Evolutionary conservation across 2,888 invertebrate genomes (phyloP), one percentile per base, ranked within the genome.

Genomic region (Charanyca ferruginea): DNA sequence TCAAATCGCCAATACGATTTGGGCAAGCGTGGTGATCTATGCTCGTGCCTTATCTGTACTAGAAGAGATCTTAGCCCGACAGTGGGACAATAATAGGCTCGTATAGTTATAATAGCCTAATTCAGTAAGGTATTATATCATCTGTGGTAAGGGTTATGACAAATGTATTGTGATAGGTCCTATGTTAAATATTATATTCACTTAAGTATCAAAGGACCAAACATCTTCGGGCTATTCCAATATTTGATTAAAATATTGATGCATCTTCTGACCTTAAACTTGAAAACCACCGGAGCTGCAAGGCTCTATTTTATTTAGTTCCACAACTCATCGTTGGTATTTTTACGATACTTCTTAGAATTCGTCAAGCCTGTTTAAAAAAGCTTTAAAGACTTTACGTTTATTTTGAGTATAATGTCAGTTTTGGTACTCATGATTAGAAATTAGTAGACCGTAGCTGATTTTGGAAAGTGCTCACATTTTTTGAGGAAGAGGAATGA

Each of bases 381-480:
- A 28, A 38, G 11, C 16, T 42, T 47, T 9, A 53, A 51, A 28
- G 38, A 52, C 25, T 54, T 73, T 9, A 51, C 45, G 22, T 59
- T 45, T 18, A 73, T 54, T 73, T 54, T 45, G n/a, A 60, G 5
- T 38, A 23, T 28, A 70, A 32, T 52, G 3, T 42, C 41, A 28
- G 44, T 62, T 58, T 3, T 28, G 49, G 44, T 62, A 53, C 20
- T 28, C 70, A 41, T 38, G 47, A 49, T 55, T 55, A 66, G 13
- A 1, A 45, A 42, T 55, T 60, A 63, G 42, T 75, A 75, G 75
- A 63, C 52, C 42, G 63, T 11, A 16, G 66, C 59, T 45, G 66
- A 63, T 38, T 77, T 51, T 44, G 13, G 75, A 76, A 77, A 77
- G 66, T 18, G 16, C 38, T 16, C 16, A 55, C 7, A 9, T 44